Evolutionary conservation across 53 echinoderm and acorn worm genomes (phyloP).

Genomic region (Stichopus horrens): DNA sequence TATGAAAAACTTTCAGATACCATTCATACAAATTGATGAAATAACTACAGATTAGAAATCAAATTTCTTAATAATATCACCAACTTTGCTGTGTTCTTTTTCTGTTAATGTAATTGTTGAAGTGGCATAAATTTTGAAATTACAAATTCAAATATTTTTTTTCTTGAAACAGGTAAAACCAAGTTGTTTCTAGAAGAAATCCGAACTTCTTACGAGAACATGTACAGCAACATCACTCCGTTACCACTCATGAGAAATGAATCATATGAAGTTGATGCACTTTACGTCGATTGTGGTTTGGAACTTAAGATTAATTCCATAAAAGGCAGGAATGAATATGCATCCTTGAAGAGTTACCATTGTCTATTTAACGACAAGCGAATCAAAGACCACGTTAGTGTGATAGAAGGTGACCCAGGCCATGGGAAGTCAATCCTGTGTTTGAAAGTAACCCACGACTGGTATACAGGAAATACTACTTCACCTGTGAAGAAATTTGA

Average conservation of each 20-base stretch:
- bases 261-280: background rate
- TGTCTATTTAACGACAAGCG: background rate
- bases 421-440: background rate
- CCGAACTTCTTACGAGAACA: background rate
- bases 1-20: too few relatives aligned
- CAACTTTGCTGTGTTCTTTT: too few relatives aligned
- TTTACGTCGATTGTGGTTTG: constrained; percentile 14
- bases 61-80: too few relatives aligned
- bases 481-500: constrained; percentile 19
- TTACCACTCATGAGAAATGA: background rate
- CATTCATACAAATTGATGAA: too few relatives aligned
- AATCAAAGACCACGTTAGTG: background rate
- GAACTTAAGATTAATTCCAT: background rate
- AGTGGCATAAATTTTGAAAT: too few relatives aligned
- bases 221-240: background rate
- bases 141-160: background rate
- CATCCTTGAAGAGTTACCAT: background rate
- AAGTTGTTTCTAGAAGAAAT: background rate
- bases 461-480: background rate
- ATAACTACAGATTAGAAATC: too few relatives aligned
- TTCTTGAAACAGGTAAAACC: background rate
- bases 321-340: background rate
- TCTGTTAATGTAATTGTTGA: too few relatives aligned
- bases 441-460: constrained; percentile 6
- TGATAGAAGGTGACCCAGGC: constrained; percentile 6